A percentile compares a stretch with the other conserved stretches of the same genome.
Conservation (phyloP, 1,140 invertebrate species). For the Eubasilissa regina region DNA sequence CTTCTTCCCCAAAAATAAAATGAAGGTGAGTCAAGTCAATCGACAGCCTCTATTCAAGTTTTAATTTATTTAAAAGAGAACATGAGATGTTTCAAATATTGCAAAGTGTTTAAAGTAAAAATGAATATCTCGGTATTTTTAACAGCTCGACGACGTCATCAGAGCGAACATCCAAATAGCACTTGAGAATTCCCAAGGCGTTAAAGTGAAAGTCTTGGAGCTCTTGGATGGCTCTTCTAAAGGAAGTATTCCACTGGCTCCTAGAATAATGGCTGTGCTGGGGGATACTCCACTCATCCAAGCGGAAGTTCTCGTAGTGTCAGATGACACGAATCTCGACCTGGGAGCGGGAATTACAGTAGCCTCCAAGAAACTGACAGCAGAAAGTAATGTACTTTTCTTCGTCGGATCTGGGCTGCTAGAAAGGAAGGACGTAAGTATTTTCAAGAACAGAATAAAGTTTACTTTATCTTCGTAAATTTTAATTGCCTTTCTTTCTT, state of each 20-base stretch:
- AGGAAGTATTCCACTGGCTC: conserved; percentile 68
- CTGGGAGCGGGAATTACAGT: conserved; percentile 72
- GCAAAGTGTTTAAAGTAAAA: no score
- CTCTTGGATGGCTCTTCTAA: conserved; percentile 71
- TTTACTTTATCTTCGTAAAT: background rate
- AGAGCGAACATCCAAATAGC: conserved; percentile 79
- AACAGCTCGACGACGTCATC: conserved; percentile 70
- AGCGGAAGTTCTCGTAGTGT: conserved; percentile 68
- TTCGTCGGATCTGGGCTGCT: conserved; percentile 71
- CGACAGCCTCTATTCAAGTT: no score
- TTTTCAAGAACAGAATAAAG: background rate
- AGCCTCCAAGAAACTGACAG: conserved; percentile 75
- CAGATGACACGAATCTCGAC: conserved; percentile 67
- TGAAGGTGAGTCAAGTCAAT: conserved; percentile 60
- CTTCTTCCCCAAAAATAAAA: conserved; percentile 70
- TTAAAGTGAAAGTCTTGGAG: conserved; percentile 85
- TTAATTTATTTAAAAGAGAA: no score
- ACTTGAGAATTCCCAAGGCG: conserved; percentile 81
- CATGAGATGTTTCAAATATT: no score
- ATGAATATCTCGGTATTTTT: background rate
- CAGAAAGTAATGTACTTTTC: conserved; percentile 74
- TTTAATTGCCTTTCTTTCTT: no score
- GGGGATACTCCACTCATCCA: conserved; percentile 78
- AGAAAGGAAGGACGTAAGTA: conserved; percentile 63
- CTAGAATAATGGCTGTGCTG: conserved; percentile 72